Percentiles rank a stretch among this genome's conserved stretches.
phyloP scores from a whole-genome alignment of 2,888 invertebrate species.

The Bhutanitis thaidina region DNA sequence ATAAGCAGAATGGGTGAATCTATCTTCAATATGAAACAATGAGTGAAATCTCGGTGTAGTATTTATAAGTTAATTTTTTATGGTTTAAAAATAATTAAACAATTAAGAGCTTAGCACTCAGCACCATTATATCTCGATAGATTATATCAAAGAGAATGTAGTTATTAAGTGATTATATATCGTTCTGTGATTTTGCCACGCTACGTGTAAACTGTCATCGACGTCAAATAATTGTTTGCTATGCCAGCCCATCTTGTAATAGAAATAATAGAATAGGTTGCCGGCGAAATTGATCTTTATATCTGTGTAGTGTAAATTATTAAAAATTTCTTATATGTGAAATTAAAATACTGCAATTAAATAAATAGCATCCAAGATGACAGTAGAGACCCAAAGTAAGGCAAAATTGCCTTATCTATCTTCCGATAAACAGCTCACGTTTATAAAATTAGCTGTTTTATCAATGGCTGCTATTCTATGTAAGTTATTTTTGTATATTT shows the following conservation, averaged over 20 bases:
- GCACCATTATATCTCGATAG: too few species aligned
- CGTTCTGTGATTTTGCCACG: constrained; percentile 53
- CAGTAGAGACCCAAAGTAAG: constrained; percentile 58
- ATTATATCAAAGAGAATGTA: too few species aligned
- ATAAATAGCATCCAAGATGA: constrained; percentile 46
- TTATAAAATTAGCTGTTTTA: constrained; percentile 88
- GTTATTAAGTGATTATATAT: too few species aligned
- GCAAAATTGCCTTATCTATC: constrained; percentile 61
- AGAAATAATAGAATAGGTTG: constrained; percentile 50
- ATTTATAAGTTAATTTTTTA: too few species aligned
- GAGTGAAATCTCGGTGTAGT: too few species aligned
- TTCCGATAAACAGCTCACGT: constrained; percentile 75
- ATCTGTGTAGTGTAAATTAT: constrained; percentile 24
- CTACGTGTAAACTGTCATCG: constrained; percentile 55
- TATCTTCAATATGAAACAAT: too few species aligned
- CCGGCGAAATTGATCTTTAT: constrained; percentile 50
- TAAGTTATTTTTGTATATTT: constrained; percentile 76
- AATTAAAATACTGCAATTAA: constrained; percentile 25
- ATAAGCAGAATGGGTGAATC: too few species aligned
- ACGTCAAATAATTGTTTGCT: constrained; percentile 25
- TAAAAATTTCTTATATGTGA: constrained; percentile 35
- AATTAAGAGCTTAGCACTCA: too few species aligned
- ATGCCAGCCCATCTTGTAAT: constrained; percentile 28
- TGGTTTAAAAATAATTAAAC: too few species aligned
- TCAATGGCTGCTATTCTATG: constrained; percentile 95